These are phyloP conservation scores for Dipus sagitta DNA, from an alignment of 2,797 vertebrate genomes.

Conservation along the genomic window DNA sequence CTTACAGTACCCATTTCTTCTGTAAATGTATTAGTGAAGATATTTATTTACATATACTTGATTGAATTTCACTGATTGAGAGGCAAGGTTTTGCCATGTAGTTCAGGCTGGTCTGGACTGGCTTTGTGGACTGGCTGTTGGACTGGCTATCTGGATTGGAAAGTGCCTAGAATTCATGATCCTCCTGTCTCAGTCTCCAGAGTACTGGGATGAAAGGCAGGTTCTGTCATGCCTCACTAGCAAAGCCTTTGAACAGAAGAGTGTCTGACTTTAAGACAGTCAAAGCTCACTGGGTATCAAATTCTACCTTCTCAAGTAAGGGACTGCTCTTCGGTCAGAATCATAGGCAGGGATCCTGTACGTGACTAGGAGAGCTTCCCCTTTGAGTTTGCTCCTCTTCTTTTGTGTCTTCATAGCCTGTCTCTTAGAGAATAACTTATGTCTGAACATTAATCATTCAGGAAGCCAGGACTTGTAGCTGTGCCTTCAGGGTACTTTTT, in stretches of 20 bases:
- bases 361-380: neutral
- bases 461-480: neutral
- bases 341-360: neutral
- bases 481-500: neutral
- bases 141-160: neutral
- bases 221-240: neutral
- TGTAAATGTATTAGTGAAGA: neutral
- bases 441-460: slow-evolving; percentile 34
- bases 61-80: neutral
- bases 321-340: neutral
- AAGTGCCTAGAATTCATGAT: neutral
- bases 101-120: neutral
- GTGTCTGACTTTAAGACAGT: neutral
- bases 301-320: neutral
- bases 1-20: neutral
- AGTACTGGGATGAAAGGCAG: neutral
- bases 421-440: slow-evolving; percentile 24
- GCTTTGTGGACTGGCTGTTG: neutral
- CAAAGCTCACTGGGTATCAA: neutral
- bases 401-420: neutral
- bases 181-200: neutral
- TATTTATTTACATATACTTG: too few relatives aligned
- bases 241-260: neutral
- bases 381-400: neutral
- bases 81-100: neutral